A percentile compares a stretch with the other conserved stretches of the same genome.
Evolutionary conservation across 2,113 vertebrate species (phyloP).

Genomic region (Salvelinus namaycush): DNA sequence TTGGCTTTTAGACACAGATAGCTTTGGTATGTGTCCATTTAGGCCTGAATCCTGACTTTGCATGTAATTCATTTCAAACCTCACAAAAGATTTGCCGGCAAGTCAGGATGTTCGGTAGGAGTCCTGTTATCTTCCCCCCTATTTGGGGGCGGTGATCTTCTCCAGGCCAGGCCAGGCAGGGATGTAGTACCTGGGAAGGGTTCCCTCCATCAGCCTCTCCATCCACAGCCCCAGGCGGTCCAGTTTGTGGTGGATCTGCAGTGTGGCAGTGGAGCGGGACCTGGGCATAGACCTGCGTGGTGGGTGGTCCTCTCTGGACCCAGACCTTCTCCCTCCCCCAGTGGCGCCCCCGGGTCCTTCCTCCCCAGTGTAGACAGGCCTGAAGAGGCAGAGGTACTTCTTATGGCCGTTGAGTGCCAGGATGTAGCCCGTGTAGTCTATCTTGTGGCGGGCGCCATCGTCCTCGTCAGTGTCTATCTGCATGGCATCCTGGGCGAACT

Average conservation of each 20-base stretch:
- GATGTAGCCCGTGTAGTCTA: slow-evolving; percentile 91
- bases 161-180: slow-evolving; percentile 90
- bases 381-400: slow-evolving; percentile 97
- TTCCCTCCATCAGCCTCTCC: slow-evolving; percentile 93
- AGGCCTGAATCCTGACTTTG: not conserved
- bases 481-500: slow-evolving; percentile 85
- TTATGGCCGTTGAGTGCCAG: slow-evolving; percentile 95
- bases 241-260: slow-evolving; percentile 87
- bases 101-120: too few relatives aligned
- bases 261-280: slow-evolving; percentile 72
- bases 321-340: slow-evolving; percentile 54
- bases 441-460: slow-evolving; percentile 72
- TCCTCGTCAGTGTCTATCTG: slow-evolving; percentile 84
- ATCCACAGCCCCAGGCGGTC: slow-evolving; percentile 94
- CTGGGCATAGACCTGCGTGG: slow-evolving; percentile 64
- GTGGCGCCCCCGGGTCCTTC: slow-evolving; percentile 42
- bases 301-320: slow-evolving; percentile 62
- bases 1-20: not conserved
- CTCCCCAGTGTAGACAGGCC: slow-evolving; percentile 83
- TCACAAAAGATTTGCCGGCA: too few relatives aligned
- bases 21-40: not conserved
- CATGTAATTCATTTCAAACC: not conserved
- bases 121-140: slow-evolving; percentile 19
- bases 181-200: slow-evolving; percentile 91
- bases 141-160: slow-evolving; percentile 74